A percentile compares a stretch with the other conserved stretches of the same genome.
phyloP scores from a whole-genome alignment of 2,113 vertebrate species.

The Pipa parva region DNA sequence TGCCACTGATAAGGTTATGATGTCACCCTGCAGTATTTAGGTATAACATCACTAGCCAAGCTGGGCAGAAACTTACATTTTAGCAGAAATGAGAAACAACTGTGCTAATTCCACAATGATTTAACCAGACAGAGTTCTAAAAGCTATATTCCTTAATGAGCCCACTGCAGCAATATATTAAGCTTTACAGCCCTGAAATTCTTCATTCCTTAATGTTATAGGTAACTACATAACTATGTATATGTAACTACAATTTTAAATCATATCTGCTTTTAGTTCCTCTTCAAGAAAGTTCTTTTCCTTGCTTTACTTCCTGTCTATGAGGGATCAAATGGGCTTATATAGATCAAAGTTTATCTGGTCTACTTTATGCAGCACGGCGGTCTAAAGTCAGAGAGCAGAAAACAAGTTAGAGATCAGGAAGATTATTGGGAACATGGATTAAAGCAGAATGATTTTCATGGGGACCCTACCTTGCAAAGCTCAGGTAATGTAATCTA shows the following conservation, averaged over 20 bases:
- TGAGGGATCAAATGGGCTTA: constrained; percentile 36
- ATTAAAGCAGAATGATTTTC: constrained; percentile 41
- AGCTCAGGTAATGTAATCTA: constrained; percentile 30
- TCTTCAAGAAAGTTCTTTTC: constrained; percentile 21
- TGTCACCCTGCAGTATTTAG: too few species aligned
- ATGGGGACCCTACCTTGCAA: constrained; percentile 27
- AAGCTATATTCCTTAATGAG: background rate
- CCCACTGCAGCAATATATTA: background rate
- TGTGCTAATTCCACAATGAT: background rate
- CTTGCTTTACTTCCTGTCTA: constrained; percentile 11
- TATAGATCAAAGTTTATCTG: constrained; percentile 35
- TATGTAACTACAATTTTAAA: constrained; percentile 5
- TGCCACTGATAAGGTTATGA: too few species aligned
- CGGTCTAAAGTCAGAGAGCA: constrained; percentile 32
- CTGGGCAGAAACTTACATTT: background rate
- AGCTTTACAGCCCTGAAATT: background rate
- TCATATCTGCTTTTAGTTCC: constrained; percentile 3
- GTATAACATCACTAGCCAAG: too few species aligned
- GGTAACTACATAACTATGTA: background rate
- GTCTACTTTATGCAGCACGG: background rate
- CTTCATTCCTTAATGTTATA: background rate
- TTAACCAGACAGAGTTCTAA: background rate
- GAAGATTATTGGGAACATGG: background rate
- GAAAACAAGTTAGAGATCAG: constrained; percentile 29
- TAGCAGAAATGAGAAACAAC: background rate